Evolutionary conservation across 2,797 vertebrate species (phyloP).

Genomic region (Rhyacichthys aspro): DNA sequence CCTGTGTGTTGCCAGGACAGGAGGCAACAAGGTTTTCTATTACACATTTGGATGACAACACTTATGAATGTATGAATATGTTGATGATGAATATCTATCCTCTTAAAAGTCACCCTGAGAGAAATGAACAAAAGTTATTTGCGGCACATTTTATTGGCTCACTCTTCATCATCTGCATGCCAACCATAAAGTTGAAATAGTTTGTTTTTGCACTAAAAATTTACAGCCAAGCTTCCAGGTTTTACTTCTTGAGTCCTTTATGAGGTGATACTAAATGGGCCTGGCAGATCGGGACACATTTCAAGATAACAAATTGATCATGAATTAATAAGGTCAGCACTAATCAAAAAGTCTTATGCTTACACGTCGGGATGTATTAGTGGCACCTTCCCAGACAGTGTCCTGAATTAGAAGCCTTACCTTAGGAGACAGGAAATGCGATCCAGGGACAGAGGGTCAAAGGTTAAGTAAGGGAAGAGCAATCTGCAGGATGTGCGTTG

Average conservation of each 20-base stretch:
- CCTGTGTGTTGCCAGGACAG: not conserved
- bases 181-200: slow-evolving; percentile 13
- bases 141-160: not conserved
- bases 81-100: slow-evolving; percentile 5
- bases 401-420: not conserved
- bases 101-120: not conserved
- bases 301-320: slow-evolving; percentile 57
- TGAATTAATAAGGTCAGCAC: slow-evolving; percentile 54
- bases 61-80: slow-evolving; percentile 6
- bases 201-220: slow-evolving; percentile 2
- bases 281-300: slow-evolving; percentile 30
- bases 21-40: not conserved
- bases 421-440: slow-evolving; percentile 13
- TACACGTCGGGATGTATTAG: slow-evolving; percentile 31
- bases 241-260: not conserved
- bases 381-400: slow-evolving; percentile 23
- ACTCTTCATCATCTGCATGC: not conserved
- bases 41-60: slow-evolving; percentile 7
- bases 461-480: slow-evolving; percentile 28
- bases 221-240: not conserved
- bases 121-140: slow-evolving; percentile 6
- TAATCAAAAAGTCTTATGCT: slow-evolving; percentile 41
- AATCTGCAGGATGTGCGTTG: too few species aligned
- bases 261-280: slow-evolving; percentile 36
- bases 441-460: slow-evolving; percentile 20